A percentile compares a stretch with the other conserved stretches of the same genome.
phyloP scores from a whole-genome alignment of 53 echinoderm and acorn worm genomes.

The Echinometra lucunter region DNA sequence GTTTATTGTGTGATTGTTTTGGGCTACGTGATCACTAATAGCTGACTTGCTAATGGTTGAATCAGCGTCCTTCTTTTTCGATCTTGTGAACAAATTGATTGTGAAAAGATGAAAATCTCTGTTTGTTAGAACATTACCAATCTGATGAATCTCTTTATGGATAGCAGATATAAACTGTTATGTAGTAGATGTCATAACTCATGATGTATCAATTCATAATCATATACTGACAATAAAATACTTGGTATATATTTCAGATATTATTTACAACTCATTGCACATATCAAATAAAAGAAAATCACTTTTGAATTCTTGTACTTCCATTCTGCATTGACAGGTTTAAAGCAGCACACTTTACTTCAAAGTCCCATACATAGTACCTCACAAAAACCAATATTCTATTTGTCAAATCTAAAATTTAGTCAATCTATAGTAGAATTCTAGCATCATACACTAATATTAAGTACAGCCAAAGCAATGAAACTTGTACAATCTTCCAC shows the following conservation, averaged over 20 bases:
- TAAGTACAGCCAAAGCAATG: not conserved
- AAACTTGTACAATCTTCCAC: not conserved
- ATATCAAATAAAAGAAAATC: conserved; percentile 4
- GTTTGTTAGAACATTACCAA: no score
- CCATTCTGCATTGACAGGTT: not conserved
- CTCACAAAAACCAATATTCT: not conserved
- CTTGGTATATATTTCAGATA: conserved; percentile 19
- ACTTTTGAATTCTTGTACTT: not conserved
- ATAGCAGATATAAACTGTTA: not conserved
- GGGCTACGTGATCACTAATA: no score
- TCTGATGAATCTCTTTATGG: no score
- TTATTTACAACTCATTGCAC: conserved; percentile 34
- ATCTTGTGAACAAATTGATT: no score
- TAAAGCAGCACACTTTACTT: conserved; percentile 21
- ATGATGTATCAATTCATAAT: not conserved
- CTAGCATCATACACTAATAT: not conserved
- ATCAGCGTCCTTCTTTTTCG: no score
- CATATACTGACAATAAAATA: not conserved
- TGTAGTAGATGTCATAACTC: not conserved
- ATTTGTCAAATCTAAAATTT: not conserved
- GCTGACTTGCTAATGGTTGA: no score
- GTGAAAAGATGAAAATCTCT: no score
- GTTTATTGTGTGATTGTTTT: no score
- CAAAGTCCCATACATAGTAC: not conserved
- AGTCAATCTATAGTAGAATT: not conserved